Base-by-base conservation (phyloP, 2,888 invertebrate genomes). In the Graphium colonna region DNA sequence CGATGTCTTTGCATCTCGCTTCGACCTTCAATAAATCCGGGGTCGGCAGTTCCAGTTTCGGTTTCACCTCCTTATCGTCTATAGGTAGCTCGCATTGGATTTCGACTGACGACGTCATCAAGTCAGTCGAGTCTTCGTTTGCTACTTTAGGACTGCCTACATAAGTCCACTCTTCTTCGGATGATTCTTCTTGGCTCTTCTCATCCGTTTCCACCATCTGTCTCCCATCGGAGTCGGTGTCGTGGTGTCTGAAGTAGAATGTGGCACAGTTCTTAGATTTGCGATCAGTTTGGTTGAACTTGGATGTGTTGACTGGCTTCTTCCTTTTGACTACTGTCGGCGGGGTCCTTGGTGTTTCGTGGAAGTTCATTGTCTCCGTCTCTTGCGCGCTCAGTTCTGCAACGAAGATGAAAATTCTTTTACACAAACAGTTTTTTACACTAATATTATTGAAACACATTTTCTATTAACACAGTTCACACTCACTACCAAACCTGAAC, bases 191-290 rank as follows among this genome's bases (percentile, higher is more conserved):
- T 58, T 85, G 85, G 8, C 83, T 85, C 53, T 86, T 85, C 51
- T 86, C 84, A 42, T 85, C 79, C 47, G 90, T 84, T 71, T 90
- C 79, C 58, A 88, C 77, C 74, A 91, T 88, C 69, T 94, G 93
- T 73, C 92, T 91, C 5, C 54, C 54, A 75, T 96, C 96, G 9
- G 95, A 95, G 77, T 96, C 96, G 10, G 96, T 96, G 76, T 97
- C 96, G 79, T 93, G 92, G 79, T 96, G 96, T 77, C 92, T 94
- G 81, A 95, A 96, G 83, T 96, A 96, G 81, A 95, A 96, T 58
- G 94, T 95, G 63, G 94, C 96, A 75, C 93, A 92, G 77, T 96
- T 96, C 77, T 95, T 95, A 13, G 95, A 95, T 78, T 93, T 94
- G 62, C 95, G 90, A 77, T 94, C 94, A 8, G 95, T 93, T 65